Conservation (phyloP, 2,113 vertebrate species). For the Machaerirhynchus nigripectus region DNA sequence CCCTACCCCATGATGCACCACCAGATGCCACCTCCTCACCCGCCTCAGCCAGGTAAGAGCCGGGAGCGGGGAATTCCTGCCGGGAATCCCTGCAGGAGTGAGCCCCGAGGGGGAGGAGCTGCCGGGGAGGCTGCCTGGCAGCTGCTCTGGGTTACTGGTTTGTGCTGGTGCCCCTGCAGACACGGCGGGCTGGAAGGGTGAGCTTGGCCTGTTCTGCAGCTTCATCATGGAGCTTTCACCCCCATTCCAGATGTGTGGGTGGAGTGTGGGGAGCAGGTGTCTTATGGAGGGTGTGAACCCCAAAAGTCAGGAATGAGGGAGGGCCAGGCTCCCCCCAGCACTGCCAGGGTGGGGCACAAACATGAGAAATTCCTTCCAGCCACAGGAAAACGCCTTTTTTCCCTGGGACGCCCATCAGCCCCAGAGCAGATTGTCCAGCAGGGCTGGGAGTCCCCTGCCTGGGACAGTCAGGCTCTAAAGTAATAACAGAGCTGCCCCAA, state of each 20-base stretch:
- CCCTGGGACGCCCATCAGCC: neutral
- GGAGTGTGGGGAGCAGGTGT: no score
- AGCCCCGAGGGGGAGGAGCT: neutral
- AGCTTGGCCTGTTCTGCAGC: neutral
- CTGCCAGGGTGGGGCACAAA: neutral
- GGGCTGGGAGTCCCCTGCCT: neutral
- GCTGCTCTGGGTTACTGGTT: neutral
- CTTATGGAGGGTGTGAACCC: fast-evolving
- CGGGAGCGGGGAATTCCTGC: neutral
- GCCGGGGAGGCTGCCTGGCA: neutral
- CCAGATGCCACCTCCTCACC: constrained; percentile 89
- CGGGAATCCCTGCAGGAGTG: fast-evolving
- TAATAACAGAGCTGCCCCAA: neutral
- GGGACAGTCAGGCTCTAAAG: neutral
- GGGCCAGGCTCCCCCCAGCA: neutral
- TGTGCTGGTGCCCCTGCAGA: fast-evolving
- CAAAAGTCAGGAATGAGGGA: neutral
- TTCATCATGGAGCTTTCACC: fast-evolving
- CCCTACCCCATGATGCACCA: constrained; percentile 91
- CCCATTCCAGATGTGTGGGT: fast-evolving
- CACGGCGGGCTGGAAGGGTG: neutral
- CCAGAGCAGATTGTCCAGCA: neutral
- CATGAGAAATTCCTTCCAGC: fast-evolving
- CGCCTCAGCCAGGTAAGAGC: constrained; percentile 83
- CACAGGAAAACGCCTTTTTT: neutral